Percentiles rank a stretch among this genome's conserved stretches.
phyloP scores from a whole-genome alignment of 2,113 vertebrate species.

The Pomatostomus ruficeps region DNA sequence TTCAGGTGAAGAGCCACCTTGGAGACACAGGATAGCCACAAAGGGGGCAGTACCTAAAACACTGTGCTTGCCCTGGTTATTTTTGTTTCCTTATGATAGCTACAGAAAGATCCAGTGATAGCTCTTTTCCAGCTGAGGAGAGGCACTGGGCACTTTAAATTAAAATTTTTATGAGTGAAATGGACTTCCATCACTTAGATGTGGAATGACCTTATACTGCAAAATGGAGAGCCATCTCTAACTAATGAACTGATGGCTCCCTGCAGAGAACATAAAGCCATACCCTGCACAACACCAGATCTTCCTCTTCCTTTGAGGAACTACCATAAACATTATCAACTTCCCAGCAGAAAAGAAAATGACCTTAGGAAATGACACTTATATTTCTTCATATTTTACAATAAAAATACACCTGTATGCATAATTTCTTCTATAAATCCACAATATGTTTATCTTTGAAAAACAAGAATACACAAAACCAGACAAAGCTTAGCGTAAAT shows the following conservation, averaged over 20 bases:
- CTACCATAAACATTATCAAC: conserved; percentile 17
- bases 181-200: conserved; percentile 53
- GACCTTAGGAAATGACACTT: background rate
- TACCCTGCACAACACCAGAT: background rate
- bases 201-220: conserved; percentile 65
- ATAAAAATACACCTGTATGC: background rate
- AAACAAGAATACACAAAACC: background rate
- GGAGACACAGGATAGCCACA: background rate
- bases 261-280: conserved; percentile 43
- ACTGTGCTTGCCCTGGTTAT: background rate
- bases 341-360: background rate
- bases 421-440: background rate
- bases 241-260: conserved; percentile 62
- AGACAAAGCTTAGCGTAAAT: background rate
- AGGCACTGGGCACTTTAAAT: conserved; percentile 57
- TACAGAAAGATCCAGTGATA: background rate
- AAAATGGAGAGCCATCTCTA: conserved; percentile 67
- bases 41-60: background rate
- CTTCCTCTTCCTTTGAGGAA: conserved; percentile 13
- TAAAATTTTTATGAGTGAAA: conserved; percentile 63
- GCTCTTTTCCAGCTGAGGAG: conserved; percentile 53
- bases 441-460: background rate
- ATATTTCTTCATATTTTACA: background rate
- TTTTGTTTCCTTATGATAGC: background rate
- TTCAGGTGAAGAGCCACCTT: background rate